Percentiles rank a stretch among this genome's conserved stretches.
Conservation (phyloP, 2,888 invertebrate species). For the Thereva unica region DNA sequence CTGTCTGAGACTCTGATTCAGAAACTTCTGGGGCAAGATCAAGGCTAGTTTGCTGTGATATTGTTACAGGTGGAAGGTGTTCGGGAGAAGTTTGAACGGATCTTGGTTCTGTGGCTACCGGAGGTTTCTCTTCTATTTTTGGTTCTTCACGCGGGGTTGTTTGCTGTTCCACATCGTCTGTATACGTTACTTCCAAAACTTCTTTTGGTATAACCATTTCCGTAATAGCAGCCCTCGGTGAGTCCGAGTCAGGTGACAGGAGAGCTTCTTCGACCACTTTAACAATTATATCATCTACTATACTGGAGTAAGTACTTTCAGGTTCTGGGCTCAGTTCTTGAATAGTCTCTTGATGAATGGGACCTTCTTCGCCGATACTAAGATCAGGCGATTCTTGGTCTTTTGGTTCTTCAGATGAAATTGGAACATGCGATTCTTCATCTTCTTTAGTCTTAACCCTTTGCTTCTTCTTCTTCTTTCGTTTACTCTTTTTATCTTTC, state of each 20-base stretch:
- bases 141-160: slow-evolving; percentile 61
- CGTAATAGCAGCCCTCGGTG: slow-evolving; percentile 62
- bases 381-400: slow-evolving; percentile 50
- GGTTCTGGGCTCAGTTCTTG: slow-evolving; percentile 52
- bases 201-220: slow-evolving; percentile 59
- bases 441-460: slow-evolving; percentile 60
- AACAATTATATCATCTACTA: slow-evolving; percentile 63
- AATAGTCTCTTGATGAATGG: slow-evolving; percentile 51
- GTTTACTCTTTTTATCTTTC: slow-evolving; percentile 53
- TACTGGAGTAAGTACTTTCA: slow-evolving; percentile 58
- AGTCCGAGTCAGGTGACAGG: slow-evolving; percentile 62
- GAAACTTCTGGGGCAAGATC: slow-evolving; percentile 48
- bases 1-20: slow-evolving; percentile 55
- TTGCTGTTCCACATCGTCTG: slow-evolving; percentile 61
- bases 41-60: slow-evolving; percentile 52
- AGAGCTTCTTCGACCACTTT: slow-evolving; percentile 71
- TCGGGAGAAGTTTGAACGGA: slow-evolving; percentile 60
- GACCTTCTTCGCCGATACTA: slow-evolving; percentile 49
- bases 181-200: slow-evolving; percentile 55
- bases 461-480: slow-evolving; percentile 62
- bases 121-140: slow-evolving; percentile 44
- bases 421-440: slow-evolving; percentile 60
- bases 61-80: slow-evolving; percentile 47
- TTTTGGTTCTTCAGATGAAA: slow-evolving; percentile 58
- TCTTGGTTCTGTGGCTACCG: slow-evolving; percentile 59